Percentiles rank a stretch among this genome's conserved stretches.
phyloP scores from a whole-genome alignment of 2,113 vertebrate genomes.

The Cardinalis cardinalis region DNA sequence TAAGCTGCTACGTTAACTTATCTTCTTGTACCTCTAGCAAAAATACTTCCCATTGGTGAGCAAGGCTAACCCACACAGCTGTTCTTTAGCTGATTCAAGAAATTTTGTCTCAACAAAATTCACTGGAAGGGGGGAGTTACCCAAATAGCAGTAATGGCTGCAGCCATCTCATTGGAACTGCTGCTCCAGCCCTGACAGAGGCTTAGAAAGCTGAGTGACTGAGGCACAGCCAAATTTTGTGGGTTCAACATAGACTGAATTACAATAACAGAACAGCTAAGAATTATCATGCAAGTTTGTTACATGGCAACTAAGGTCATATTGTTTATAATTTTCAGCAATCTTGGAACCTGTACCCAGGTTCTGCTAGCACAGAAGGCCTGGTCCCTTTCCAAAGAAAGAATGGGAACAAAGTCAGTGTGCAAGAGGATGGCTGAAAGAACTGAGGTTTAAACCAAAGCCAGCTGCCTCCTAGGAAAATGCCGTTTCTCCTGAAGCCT shows the following conservation, averaged over 20 bases:
- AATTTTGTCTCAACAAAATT: neutral
- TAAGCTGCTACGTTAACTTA: neutral
- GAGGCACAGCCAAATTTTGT: neutral
- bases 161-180: neutral
- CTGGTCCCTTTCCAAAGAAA: neutral
- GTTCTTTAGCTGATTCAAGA: neutral
- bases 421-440: neutral
- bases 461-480: slow-evolving; percentile 25
- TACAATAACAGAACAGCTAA: slow-evolving; percentile 9
- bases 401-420: neutral
- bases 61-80: neutral
- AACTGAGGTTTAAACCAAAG: neutral
- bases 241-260: neutral
- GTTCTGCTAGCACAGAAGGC: neutral
- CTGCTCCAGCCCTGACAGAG: neutral
- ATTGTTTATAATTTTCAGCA: slow-evolving; percentile 5
- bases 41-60: neutral
- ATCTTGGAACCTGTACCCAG: neutral
- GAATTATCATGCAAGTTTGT: neutral
- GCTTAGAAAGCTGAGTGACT: neutral
- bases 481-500: neutral
- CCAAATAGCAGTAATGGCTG: neutral
- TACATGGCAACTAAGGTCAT: neutral
- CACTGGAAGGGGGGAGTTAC: neutral
- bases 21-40: neutral